Base-by-base conservation (phyloP, 2,797 vertebrate species). In the Chrysocyon brachyurus region DNA sequence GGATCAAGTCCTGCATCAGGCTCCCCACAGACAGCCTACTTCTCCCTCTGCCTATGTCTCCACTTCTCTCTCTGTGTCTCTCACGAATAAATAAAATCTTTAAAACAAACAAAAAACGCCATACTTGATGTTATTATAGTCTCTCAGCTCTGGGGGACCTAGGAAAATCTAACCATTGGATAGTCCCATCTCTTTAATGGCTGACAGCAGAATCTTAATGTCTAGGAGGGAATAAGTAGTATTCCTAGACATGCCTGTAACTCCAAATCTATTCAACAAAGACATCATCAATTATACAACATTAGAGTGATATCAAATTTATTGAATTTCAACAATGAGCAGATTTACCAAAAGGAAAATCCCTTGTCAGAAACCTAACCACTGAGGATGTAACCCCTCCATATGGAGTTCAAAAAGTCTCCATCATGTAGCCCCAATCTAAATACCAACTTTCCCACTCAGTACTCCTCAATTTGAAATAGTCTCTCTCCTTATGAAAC, bases 331-430 rank as follows among this genome's bases (percentile, higher is more conserved):
- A 88, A 79, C 15, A 82, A 40, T 56, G 17, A 88, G 8, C 54
- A 91, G 85, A 95, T 36, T 94, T 57, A 93, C 93, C 70, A 85
- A 87, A 91, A 87, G 75, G 17, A 81, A 92, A 96, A 94, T 59
- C 12, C 28, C 56, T 91, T 73, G 28, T 87, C 28, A 90, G 68
- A 94, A 90, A 72, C 3, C 28, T 87, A 72, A 75, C 31, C 40
- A 89, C 4, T 3, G 54, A 57, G 64, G 52, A 73, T 70, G 9
- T 16, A 63, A 70, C 57, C 79, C 66, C 85, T 79, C 24, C 75
- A 52, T 19, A 54, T 22, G 2, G 26, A 93, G n/a, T 78, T 72
- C 33, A 68, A 90, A 82, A 52, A 54, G 77, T 95, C 54, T 84
- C 64, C 54, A 93, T 91, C 26, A 40, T 11, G 12, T 72, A 66